Percentiles rank a stretch among this genome's conserved stretches.
Evolutionary conservation across 2,888 invertebrate genomes (phyloP).

Genomic region (Mythimna albipuncta): DNA sequence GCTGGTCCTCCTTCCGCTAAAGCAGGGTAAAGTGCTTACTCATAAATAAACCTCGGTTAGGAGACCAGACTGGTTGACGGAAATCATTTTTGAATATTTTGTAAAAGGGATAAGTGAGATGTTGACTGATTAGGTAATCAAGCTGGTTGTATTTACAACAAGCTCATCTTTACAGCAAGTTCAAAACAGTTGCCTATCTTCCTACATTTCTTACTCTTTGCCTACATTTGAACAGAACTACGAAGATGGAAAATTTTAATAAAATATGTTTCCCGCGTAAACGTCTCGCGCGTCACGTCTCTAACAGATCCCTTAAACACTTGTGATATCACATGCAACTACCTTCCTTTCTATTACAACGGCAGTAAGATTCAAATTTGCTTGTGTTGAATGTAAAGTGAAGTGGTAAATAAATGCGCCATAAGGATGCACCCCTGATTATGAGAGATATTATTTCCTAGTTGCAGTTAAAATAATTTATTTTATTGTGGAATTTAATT

Average conservation of each 20-base stretch:
- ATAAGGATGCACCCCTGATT: slow-evolving; percentile 82
- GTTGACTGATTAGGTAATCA: too few species aligned
- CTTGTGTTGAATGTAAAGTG: background rate
- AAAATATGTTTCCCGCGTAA: slow-evolving; percentile 84
- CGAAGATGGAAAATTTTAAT: slow-evolving; percentile 85
- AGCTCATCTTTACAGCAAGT: too few species aligned
- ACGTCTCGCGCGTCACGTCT: slow-evolving; percentile 79
- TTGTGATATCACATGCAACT: slow-evolving; percentile 60
- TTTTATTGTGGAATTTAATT: slow-evolving; percentile 68
- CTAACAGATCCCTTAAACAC: slow-evolving; percentile 79
- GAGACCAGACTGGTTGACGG: too few species aligned
- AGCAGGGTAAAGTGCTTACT: too few species aligned
- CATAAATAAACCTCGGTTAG: too few species aligned
- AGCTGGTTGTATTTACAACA: too few species aligned
- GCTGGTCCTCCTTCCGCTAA: too few species aligned
- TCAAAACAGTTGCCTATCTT: background rate
- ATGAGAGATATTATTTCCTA: slow-evolving; percentile 71
- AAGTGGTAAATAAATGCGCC: slow-evolving; percentile 59
- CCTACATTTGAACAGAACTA: slow-evolving; percentile 72
- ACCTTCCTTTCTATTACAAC: slow-evolving; percentile 47
- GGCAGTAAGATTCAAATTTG: slow-evolving; percentile 36
- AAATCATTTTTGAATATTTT: too few species aligned
- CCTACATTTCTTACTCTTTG: slow-evolving; percentile 69
- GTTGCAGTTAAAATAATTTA: slow-evolving; percentile 73
- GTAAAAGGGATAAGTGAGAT: too few species aligned